Evolutionary conservation across 2,888 invertebrate genomes (phyloP).

Genomic region (Drosophila testacea): DNA sequence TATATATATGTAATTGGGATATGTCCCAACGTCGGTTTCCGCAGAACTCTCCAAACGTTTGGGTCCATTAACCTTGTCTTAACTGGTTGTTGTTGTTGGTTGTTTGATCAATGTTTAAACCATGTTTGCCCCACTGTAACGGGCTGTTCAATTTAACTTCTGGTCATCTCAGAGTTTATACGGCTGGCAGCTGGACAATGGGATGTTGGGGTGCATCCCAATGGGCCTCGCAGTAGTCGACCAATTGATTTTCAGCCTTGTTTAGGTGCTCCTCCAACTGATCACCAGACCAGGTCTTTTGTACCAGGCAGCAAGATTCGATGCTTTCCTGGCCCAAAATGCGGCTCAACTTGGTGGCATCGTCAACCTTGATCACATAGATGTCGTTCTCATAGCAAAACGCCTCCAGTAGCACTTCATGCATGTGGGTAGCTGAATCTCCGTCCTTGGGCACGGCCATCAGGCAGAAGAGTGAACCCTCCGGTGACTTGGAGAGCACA

Average conservation of each 20-base stretch:
- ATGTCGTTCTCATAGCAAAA: conserved; percentile 93
- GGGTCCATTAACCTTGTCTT: conserved; percentile 64
- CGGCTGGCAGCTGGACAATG: conserved; percentile 88
- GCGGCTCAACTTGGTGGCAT: conserved; percentile 85
- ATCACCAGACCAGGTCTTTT: conserved; percentile 83
- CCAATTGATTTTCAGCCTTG: conserved; percentile 87
- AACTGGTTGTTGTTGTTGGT: conserved; percentile 55
- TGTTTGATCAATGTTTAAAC: conserved; percentile 41
- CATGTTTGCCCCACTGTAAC: conserved; percentile 66
- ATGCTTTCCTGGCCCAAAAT: conserved; percentile 86
- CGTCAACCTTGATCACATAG: conserved; percentile 89
- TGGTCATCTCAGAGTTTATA: conserved; percentile 83
- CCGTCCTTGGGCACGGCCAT: conserved; percentile 89
- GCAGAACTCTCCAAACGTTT: conserved; percentile 79
- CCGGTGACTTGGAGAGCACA: conserved; percentile 84
- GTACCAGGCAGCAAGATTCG: conserved; percentile 86
- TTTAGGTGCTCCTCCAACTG: conserved; percentile 86
- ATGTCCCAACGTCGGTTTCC: conserved; percentile 70
- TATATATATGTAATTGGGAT: conserved; percentile 38
- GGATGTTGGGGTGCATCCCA: conserved; percentile 88
- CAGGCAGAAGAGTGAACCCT: conserved; percentile 89
- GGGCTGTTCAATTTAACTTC: conserved; percentile 66
- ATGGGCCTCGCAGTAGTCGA: conserved; percentile 89
- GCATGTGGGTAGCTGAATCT: conserved; percentile 92
- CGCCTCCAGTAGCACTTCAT: conserved; percentile 91